phyloP scores from a whole-genome alignment of 1,140 invertebrate genomes.

The Mya arenaria region DNA sequence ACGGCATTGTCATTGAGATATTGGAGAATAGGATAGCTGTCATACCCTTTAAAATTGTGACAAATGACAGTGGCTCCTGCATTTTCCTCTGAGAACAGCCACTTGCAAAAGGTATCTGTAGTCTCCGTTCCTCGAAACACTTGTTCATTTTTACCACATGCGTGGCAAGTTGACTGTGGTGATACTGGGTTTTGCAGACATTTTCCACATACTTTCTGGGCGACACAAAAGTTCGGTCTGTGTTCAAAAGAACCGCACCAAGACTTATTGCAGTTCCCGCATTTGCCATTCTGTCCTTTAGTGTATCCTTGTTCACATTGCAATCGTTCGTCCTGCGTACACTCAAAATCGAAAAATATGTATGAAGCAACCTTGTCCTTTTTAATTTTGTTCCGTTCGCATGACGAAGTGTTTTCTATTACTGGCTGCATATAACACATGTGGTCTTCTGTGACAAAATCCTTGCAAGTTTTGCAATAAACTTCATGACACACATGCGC shows the following conservation, averaged over 20 bases:
- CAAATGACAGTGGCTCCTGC: not conserved
- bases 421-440: conserved; percentile 19
- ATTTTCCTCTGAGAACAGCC: conserved; percentile 35
- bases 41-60: conserved; percentile 39
- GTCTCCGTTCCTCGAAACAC: not conserved
- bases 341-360: conserved; percentile 33
- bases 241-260: not conserved
- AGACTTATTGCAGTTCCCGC: not conserved
- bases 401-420: not conserved
- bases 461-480: conserved; percentile 12
- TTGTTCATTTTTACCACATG: not conserved
- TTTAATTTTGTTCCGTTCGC: not conserved
- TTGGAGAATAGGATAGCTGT: conserved; percentile 17
- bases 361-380: not conserved
- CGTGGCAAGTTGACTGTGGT: too few relatives aligned
- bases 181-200: not conserved
- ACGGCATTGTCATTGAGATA: conserved; percentile 25
- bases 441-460: conserved; percentile 3
- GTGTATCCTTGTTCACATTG: conserved; percentile 2
- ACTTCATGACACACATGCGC: not conserved
- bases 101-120: not conserved
- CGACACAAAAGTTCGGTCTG: conserved; percentile 14
- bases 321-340: not conserved
- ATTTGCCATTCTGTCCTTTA: not conserved
- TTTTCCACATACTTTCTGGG: not conserved